Conservation (phyloP, 2,888 invertebrate genomes). For the Stenurella melanura region DNA sequence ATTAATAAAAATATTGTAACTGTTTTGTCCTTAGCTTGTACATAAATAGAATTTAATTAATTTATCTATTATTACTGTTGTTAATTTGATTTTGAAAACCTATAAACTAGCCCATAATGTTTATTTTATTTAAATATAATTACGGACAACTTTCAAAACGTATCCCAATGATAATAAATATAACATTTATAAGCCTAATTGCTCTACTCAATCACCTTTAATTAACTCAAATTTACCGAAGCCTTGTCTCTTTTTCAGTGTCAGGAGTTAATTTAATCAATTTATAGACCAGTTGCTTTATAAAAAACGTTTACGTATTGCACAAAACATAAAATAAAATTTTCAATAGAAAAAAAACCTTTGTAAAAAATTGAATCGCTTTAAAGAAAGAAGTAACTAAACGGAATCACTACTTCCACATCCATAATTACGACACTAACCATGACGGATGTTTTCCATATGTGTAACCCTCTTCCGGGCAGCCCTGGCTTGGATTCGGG, state of each 20-base stretch:
- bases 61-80: background rate
- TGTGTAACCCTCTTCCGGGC: no score
- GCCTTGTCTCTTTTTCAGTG: background rate
- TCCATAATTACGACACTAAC: no score
- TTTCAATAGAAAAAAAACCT: no score
- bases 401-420: no score
- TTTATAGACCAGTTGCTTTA: background rate
- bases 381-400: no score
- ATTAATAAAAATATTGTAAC: background rate
- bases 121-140: background rate
- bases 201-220: background rate
- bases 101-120: background rate
- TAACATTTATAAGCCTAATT: background rate
- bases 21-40: background rate
- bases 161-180: background rate
- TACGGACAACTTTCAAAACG: constrained; percentile 2
- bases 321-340: no score
- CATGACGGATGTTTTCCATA: no score
- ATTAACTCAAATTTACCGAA: background rate
- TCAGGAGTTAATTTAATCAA: background rate
- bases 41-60: background rate
- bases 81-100: constrained; percentile 7
- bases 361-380: no score
- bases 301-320: background rate
- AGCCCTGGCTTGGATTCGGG: no score